These are phyloP conservation scores for Panagrolaimus sp. DNA, from an alignment of 1,140 invertebrate species.

Conservation along the genomic window DNA sequence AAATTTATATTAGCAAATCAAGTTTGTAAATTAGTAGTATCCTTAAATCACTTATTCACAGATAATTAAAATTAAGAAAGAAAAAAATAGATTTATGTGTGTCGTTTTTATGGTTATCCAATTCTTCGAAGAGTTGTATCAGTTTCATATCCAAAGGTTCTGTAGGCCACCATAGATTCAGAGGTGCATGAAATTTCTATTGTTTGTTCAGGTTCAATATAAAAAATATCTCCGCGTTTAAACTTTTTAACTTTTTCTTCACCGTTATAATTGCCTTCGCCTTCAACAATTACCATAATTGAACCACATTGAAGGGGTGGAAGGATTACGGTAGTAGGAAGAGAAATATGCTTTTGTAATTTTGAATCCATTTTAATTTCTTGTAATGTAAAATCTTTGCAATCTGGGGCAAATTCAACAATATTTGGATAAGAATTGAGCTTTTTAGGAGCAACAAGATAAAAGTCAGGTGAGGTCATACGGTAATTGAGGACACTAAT, in stretches of 20 bases:
- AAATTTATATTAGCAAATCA: too few species aligned
- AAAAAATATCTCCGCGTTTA: conserved; percentile 48
- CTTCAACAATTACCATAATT: conserved; percentile 46
- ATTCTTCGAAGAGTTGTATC: conserved; percentile 7
- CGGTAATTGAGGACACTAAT: conserved; percentile 78
- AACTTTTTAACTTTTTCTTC: neutral
- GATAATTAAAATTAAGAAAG: too few species aligned
- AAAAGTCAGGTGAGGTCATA: conserved; percentile 60
- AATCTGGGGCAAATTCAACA: conserved; percentile 52
- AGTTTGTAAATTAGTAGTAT: too few species aligned
- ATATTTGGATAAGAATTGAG: conserved; percentile 34
- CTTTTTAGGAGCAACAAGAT: conserved; percentile 39
- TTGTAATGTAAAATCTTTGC: conserved; percentile 54
- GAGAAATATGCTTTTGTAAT: too few species aligned
- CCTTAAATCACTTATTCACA: too few species aligned
- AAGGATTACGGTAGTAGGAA: neutral
- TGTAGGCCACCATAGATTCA: conserved; percentile 31
- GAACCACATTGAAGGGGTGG: conserved; percentile 47
- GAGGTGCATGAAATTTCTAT: conserved; percentile 2
- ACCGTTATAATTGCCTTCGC: conserved; percentile 32
- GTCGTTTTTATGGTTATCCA: too few species aligned
- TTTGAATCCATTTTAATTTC: conserved; percentile 40
- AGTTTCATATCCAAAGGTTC: conserved; percentile 50
- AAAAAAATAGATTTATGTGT: too few species aligned
- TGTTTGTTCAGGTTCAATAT: conserved; percentile 39